phyloP scores from a whole-genome alignment of 2,888 invertebrate species.

The Phengaris alcon region DNA sequence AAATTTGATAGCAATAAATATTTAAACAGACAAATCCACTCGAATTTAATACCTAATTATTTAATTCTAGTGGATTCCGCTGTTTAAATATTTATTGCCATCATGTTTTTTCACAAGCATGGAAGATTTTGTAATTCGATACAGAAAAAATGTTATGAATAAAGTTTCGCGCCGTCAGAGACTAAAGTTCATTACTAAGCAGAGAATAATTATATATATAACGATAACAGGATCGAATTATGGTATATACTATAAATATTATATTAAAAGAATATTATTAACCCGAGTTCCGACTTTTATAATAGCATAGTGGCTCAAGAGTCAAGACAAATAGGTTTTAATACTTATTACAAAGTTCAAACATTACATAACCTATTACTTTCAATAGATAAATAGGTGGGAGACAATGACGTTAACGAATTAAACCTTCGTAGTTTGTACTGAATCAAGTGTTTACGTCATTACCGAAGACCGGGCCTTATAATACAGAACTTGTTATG shows the following conservation, averaged over 20 bases:
- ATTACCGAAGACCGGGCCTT: neutral
- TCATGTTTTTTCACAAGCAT: neutral
- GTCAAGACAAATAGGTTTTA: no score
- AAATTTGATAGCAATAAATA: neutral
- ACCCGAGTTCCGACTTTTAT: no score
- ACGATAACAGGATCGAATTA: no score
- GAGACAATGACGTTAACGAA: neutral
- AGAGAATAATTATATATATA: no score
- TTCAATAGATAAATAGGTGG: neutral
- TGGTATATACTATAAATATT: no score
- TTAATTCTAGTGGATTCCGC: neutral
- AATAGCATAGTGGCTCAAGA: no score
- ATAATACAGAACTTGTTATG: neutral
- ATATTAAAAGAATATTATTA: no score
- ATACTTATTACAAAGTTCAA: neutral
- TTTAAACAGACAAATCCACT: no score
- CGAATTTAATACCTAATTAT: no score
- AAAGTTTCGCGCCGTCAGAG: neutral
- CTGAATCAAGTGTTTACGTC: constrained; percentile 10
- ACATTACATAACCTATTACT: neutral
- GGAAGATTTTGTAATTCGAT: neutral
- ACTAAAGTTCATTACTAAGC: neutral
- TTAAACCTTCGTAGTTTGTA: constrained; percentile 16
- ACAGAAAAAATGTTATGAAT: constrained; percentile 5
- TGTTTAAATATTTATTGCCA: neutral